Evolutionary conservation across 2,113 vertebrate genomes (phyloP).

Genomic region (Heteronetta atricapilla): DNA sequence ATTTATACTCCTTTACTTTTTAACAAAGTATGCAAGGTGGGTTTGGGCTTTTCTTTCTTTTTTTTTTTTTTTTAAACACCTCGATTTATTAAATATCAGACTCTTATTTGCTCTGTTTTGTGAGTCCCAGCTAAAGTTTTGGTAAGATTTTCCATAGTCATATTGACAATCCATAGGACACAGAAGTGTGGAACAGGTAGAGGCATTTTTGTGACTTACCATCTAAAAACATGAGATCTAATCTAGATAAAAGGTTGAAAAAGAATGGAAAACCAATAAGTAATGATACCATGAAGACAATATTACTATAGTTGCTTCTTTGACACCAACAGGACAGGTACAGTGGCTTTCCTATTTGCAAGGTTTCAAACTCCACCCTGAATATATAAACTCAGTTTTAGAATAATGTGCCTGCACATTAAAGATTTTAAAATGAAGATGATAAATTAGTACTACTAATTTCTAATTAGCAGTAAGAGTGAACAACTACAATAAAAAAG

Average conservation of each 20-base stretch:
- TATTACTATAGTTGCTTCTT: neutral
- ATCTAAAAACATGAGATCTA: neutral
- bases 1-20: neutral
- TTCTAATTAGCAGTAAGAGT: neutral
- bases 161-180: neutral
- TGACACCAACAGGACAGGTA: neutral
- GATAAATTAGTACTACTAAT: neutral
- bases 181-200: neutral
- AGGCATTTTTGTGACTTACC: neutral
- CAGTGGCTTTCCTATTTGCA: accelerated
- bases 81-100: neutral
- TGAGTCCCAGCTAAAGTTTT: neutral
- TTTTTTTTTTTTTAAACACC: neutral
- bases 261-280: neutral
- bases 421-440: neutral
- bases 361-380: neutral
- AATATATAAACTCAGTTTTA: neutral
- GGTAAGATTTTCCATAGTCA: neutral
- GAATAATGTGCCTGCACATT: accelerated
- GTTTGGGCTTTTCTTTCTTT: no score
- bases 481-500: neutral
- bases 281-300: neutral
- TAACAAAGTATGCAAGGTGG: neutral
- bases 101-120: neutral
- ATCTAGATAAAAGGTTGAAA: neutral